Evolutionary conservation across 2,113 vertebrate species (phyloP), one percentile per base, ranked within the genome.

Genomic region (Thamnophis sirtalis): DNA sequence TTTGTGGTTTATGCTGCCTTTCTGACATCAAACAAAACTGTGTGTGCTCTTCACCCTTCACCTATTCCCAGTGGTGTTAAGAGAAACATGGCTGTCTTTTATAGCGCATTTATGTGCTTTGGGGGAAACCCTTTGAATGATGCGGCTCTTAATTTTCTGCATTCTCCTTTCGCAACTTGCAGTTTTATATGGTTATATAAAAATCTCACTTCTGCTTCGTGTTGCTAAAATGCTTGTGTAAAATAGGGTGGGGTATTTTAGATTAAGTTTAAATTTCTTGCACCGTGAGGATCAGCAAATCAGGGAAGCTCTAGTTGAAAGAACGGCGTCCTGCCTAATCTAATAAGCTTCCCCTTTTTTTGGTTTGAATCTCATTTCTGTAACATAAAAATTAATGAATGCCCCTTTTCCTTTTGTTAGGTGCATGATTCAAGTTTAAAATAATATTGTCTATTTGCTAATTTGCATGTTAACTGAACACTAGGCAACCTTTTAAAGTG

Each of bases 401-500:
- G 92, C 91, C 63, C 88, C 87, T 43, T 92, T 38, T 56, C 92
- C 58, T 92, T 94, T 68, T 91, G 38, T 93, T 92, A 90, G 95
- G 88, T 94, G 96, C 96, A 96, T 96, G 96, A 92, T 89, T 58
- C 92, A 89, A 93, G 92, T 55, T 93, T 92, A 86, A 73, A 91
- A 94, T 95, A 96, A 63, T 90, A 94, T 48, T 95, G 96, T 94
- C 87, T 96, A 91, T 88, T 94, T 96, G 95, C 94, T 95, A 49
- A 87, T 94, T 94, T 96, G 96, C 96, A 96, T 97, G 96, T 95
- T 94, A 94, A 94, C 84, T 94, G 10, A 94, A 92, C 92, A 60
- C 54, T 68, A 95, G 86, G 93, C 86, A 94, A 50, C 88, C 21
- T 95, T 95, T 90, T 93, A 80, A 96, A 96, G 88, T 93, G 87